Percentiles rank a stretch among this genome's conserved stretches.
Evolutionary conservation across 2,888 invertebrate species (phyloP).

Genomic region (Morpho deidamia): DNA sequence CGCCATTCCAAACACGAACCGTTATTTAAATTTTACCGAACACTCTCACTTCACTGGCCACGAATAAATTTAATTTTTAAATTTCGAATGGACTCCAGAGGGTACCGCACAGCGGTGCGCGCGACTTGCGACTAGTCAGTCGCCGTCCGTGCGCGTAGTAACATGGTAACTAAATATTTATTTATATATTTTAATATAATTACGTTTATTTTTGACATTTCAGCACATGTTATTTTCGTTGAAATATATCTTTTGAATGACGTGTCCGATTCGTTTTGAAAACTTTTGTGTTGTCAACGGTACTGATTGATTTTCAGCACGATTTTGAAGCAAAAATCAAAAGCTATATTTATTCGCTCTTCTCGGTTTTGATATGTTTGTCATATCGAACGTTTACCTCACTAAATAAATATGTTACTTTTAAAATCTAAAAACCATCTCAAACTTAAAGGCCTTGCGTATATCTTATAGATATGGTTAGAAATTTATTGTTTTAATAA

Average conservation of each 20-base stretch:
- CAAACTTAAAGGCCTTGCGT: no score
- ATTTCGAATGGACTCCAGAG: slow-evolving; percentile 41
- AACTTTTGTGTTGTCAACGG: slow-evolving; percentile 16
- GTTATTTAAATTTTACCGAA: slow-evolving; percentile 50
- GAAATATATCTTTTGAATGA: slow-evolving; percentile 25
- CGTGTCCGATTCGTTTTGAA: slow-evolving; percentile 12
- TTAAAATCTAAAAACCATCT: no score
- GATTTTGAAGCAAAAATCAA: not conserved
- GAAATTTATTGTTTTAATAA: no score
- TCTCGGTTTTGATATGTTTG: no score
- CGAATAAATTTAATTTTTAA: slow-evolving; percentile 32
- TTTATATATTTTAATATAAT: slow-evolving; percentile 63
- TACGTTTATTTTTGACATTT: slow-evolving; percentile 50
- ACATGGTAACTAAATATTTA: slow-evolving; percentile 43
- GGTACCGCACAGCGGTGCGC: slow-evolving; percentile 52
- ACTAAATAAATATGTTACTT: no score
- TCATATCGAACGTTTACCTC: no score
- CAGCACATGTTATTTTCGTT: slow-evolving; percentile 43
- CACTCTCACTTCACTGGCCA: slow-evolving; percentile 58
- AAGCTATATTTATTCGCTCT: no score
- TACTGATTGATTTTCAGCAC: slow-evolving; percentile 16
- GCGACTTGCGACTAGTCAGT: slow-evolving; percentile 50
- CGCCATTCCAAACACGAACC: slow-evolving; percentile 64
- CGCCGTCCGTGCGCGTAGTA: slow-evolving; percentile 31
- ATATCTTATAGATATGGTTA: no score